Base-by-base conservation (phyloP, 2,113 vertebrate genomes). In the Psammodynastes pulverulentus region DNA sequence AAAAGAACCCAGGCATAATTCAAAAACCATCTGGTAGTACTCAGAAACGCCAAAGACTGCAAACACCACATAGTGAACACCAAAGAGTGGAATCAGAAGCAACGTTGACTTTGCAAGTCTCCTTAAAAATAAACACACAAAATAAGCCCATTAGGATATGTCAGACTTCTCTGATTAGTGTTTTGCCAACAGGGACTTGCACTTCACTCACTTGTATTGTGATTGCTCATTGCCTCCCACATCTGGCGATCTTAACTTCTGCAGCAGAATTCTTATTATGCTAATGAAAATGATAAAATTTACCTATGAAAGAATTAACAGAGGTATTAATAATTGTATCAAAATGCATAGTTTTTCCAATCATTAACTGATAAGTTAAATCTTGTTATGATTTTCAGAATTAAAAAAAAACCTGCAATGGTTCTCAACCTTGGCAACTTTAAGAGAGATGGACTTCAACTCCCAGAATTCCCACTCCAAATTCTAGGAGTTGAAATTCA, bases 41-140 rank as follows among this genome's bases (percentile, higher is more conserved):
- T 96, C 93, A 92, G 98, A 96, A 96, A 95, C 96, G 86, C 96
- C 96, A 96, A 96, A 98, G 49, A 97, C 95, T 1, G 96, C 97
- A 52, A 99, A 99, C 92, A 99, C 97, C 92, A 98, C 96, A 90
- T 99, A 99, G 97, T 99, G 98, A 39, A 98, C 95, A 21, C 99
- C 99, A 19, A 99, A 99, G 58, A 99, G 97, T 0, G 99, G 99
- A 94, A 99, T 99, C 84, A 99, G 97, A 96, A 99, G 95, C 93
- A 99, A 96, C 0, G 99, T 99, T 86, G 99, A 99, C 97, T 99
- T 99, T 45, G 99, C 97, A 93, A 99, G 98, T 91, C 98, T 98
- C 96, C 99, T 99, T 92, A 46, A 56, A 58, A 15, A 5, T 10
- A 88, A 88, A 54, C 19, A 21, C n/a, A 54, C 8, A 19, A 90